Conservation (phyloP, 2,888 invertebrate genomes). For the Perdita meconis region DNA sequence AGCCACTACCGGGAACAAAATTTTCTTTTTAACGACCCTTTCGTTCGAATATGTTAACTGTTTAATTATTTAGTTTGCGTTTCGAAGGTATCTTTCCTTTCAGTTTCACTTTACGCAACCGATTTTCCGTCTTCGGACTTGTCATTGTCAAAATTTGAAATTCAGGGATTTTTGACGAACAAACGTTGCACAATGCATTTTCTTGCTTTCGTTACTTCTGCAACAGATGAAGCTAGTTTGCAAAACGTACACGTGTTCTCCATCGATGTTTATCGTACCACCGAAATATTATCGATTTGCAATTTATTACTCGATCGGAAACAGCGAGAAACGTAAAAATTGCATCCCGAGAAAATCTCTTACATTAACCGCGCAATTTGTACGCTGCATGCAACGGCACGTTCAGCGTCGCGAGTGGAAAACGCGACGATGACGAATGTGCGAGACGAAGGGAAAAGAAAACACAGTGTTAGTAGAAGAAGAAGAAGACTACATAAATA, state of each 20-base stretch:
- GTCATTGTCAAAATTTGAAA: slow-evolving; percentile 21
- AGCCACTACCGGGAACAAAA: slow-evolving; percentile 18
- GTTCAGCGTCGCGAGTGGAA: not conserved
- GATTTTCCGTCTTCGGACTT: not conserved
- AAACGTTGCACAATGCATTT: slow-evolving; percentile 8
- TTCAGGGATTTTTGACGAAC: slow-evolving; percentile 48
- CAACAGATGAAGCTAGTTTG: slow-evolving; percentile 5
- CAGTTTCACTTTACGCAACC: not conserved
- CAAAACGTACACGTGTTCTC: slow-evolving; percentile 17
- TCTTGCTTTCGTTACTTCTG: not conserved
- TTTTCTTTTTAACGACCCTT: not conserved
- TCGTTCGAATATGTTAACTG: not conserved
- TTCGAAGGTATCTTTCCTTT: not conserved
- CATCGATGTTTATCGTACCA: slow-evolving; percentile 1
- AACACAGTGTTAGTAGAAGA: slow-evolving; percentile 8
- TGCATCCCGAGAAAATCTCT: slow-evolving; percentile 7
- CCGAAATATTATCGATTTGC: slow-evolving; percentile 10
- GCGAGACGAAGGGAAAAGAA: not conserved
- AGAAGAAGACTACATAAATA: not conserved
- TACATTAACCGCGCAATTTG: not conserved
- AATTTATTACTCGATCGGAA: not conserved
- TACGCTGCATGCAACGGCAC: not conserved
- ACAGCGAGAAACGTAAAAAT: not conserved
- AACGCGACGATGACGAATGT: not conserved
- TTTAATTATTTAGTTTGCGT: not conserved